These are phyloP conservation scores for Lytechinus pictus DNA, from an alignment of 35 echinoderm and acorn worm genomes.

Conservation along the genomic window DNA sequence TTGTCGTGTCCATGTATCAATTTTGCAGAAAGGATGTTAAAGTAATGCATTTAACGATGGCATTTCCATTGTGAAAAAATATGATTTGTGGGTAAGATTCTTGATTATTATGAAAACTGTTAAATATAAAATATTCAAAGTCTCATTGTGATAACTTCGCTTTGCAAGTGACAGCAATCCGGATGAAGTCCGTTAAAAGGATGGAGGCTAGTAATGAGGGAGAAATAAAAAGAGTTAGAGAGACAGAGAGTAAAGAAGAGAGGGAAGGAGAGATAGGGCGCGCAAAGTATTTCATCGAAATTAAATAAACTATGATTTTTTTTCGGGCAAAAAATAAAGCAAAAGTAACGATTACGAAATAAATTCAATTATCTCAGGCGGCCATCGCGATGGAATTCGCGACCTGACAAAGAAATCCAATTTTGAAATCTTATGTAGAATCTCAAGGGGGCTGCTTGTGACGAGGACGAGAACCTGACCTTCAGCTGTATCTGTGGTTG, in stretches of 20 bases:
- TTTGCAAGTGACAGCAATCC: too few relatives aligned
- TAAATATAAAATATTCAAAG: too few relatives aligned
- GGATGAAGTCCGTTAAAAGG: too few relatives aligned
- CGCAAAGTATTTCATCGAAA: not conserved
- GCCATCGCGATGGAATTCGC: not conserved
- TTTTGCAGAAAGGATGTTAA: too few relatives aligned
- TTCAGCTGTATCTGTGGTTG: not conserved
- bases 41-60: too few relatives aligned
- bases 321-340: not conserved
- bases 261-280: not conserved
- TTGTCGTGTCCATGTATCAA: too few relatives aligned
- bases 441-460: not conserved
- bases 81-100: too few relatives aligned
- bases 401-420: constrained; percentile 3
- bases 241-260: not conserved
- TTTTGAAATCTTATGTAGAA: not conserved
- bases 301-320: not conserved
- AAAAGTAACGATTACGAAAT: not conserved
- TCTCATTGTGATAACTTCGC: too few relatives aligned
- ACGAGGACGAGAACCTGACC: not conserved
- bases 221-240: too few relatives aligned
- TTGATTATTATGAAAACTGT: too few relatives aligned
- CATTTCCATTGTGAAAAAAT: too few relatives aligned
- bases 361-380: not conserved
- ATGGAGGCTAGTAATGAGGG: too few relatives aligned